phyloP scores from a whole-genome alignment of 2,797 vertebrate species.

The Syndactyla subalaris region DNA sequence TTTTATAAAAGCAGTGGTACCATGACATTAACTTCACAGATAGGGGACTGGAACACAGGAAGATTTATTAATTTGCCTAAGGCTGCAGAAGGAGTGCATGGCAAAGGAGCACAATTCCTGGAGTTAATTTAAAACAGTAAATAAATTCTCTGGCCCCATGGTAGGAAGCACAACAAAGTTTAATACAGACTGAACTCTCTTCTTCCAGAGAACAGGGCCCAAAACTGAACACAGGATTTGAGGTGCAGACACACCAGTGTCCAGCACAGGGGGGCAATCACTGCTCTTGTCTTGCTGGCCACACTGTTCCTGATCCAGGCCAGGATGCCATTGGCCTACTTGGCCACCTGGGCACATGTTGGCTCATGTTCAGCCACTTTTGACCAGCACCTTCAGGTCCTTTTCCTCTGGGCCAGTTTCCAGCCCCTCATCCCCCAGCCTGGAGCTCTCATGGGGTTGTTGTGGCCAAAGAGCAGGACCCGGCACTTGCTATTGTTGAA shows the following conservation, averaged over 20 bases:
- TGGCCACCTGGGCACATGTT: not conserved
- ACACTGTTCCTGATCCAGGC: fast-evolving
- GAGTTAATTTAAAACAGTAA: not conserved
- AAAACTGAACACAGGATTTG: not conserved
- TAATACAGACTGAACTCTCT: not conserved
- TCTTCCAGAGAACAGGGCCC: not conserved
- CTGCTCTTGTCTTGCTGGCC: not conserved
- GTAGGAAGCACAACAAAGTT: not conserved
- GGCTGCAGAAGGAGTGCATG: not conserved
- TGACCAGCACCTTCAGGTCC: not conserved
- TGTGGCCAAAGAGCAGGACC: not conserved
- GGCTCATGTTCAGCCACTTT: not conserved
- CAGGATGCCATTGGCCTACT: not conserved
- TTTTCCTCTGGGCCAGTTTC: not conserved
- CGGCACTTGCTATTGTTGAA: fast-evolving
- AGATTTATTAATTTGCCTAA: not conserved
- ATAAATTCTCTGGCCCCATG: not conserved
- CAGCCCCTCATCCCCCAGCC: fast-evolving
- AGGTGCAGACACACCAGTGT: not conserved
- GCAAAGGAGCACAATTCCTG: not conserved
- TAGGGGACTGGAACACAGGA: not conserved
- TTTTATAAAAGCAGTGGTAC: not conserved
- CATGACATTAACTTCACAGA: not conserved
- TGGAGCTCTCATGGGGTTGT: fast-evolving
- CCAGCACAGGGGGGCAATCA: not conserved